phyloP scores from a whole-genome alignment of 2,888 invertebrate species.

The Xestia rhomboidea region DNA sequence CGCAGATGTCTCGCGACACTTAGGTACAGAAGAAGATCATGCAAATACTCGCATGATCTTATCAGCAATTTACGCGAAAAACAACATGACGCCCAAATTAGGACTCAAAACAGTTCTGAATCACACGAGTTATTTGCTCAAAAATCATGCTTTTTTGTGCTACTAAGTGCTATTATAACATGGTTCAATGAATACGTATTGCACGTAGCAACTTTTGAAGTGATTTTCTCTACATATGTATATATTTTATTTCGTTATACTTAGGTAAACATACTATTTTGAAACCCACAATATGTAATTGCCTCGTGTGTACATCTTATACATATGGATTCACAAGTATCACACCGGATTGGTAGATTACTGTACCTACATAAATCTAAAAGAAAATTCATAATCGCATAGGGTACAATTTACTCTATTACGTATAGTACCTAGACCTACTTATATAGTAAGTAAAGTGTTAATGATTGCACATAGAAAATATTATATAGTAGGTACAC shows the following conservation, averaged over 20 bases:
- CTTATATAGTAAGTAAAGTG: slow-evolving; percentile 6
- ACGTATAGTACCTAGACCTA: not conserved
- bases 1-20: too few species aligned
- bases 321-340: not conserved
- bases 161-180: not conserved
- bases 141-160: not conserved
- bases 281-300: not conserved
- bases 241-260: not conserved
- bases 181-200: not conserved
- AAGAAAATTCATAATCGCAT: slow-evolving; percentile 8
- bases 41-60: too few species aligned
- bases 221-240: not conserved
- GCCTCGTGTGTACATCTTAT: not conserved
- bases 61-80: slow-evolving; percentile 7
- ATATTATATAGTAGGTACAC: not conserved
- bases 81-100: not conserved
- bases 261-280: not conserved
- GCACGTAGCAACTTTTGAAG: not conserved
- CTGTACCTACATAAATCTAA: not conserved
- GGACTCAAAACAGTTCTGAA: not conserved
- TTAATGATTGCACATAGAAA: slow-evolving; percentile 2
- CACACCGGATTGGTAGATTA: not conserved
- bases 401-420: slow-evolving; percentile 15
- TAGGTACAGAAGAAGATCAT: not conserved
- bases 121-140: not conserved